phyloP scores from a whole-genome alignment of 2,113 vertebrate genomes.

The Channa argus region DNA sequence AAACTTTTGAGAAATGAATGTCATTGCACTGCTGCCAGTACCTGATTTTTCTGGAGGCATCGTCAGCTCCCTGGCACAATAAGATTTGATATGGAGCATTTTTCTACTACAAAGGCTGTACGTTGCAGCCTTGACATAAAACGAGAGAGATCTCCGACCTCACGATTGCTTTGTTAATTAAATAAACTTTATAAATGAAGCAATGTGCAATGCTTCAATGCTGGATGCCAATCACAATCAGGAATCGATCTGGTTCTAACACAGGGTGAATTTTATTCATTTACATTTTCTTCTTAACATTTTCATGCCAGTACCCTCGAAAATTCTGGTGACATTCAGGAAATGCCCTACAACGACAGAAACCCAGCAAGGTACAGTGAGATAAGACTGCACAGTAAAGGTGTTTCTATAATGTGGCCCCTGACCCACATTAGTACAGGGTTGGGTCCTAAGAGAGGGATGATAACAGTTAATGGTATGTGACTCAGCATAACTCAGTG shows the following conservation, averaged over 20 bases:
- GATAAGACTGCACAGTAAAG: conserved; percentile 47
- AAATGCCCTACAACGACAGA: background rate
- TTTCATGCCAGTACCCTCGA: conserved; percentile 8
- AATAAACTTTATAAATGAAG: too few relatives aligned
- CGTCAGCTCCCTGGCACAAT: too few relatives aligned
- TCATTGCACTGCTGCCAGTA: too few relatives aligned
- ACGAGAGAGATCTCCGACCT: background rate
- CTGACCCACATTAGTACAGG: conserved; percentile 70
- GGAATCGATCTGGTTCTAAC: background rate
- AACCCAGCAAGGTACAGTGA: conserved; percentile 38
- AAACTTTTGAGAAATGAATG: too few relatives aligned
- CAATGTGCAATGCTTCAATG: too few relatives aligned
- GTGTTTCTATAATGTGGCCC: conserved; percentile 63
- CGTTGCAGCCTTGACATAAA: background rate
- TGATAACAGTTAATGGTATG: conserved; percentile 71
- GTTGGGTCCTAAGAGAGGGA: conserved; percentile 62
- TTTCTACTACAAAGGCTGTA: background rate
- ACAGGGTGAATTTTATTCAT: background rate
- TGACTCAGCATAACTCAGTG: conserved; percentile 68
- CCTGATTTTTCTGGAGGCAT: too few relatives aligned
- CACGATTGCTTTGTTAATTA: too few relatives aligned
- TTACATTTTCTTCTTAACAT: background rate
- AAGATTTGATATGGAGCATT: too few relatives aligned
- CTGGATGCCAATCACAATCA: background rate
- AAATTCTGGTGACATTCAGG: conserved; percentile 7